Base-by-base conservation (phyloP, 2,797 vertebrate genomes). In the Lateolabrax maculatus region DNA sequence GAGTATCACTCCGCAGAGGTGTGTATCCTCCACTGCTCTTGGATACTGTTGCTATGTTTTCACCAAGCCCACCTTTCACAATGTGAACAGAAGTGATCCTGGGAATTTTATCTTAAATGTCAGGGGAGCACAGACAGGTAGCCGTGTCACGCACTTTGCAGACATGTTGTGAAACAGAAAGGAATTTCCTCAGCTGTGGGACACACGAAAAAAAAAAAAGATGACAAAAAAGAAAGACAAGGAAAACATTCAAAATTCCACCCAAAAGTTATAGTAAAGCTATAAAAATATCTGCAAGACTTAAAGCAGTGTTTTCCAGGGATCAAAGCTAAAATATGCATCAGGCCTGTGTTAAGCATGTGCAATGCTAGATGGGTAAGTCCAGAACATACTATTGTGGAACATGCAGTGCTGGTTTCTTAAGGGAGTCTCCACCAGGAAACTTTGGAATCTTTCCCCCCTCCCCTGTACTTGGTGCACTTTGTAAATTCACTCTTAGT, bases 31-130 rank as follows among this genome's bases (percentile, higher is more conserved):
- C 13, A 46, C 75, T 78, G 76, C 67, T 3, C 82, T 31, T 92
- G 53, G 92, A 87, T 90, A 95, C 87, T 0, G 93, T 94, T 94
- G 89, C 94, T 90, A 93, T 93, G 91, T 87, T 90, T 77, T 71
- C 67, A 62, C 55, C 70, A 48, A 77, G 56, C 74, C 66, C 43
- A 72, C 76, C 57, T 77, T 66, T 80, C 18, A 29, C 58, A 77
- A 16, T 76, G 89, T 72, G 90, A 91, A 92, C 89, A 92, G 25
- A 86, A 36, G n/a, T 27, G 15, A 77, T 81, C 71, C 84, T 80
- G 80, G 91, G 83, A 79, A 76, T 92, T 93, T 88, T 78, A 68
- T 65, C 12, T 25, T 9, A 77, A 86, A 90, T 85, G 87, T 89
- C 88, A 92, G 76, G 69, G 71, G 11, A 75, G 25, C 65, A 77